Base-by-base conservation (phyloP, 2,797 vertebrate species). In the Nannoperca obscura region DNA sequence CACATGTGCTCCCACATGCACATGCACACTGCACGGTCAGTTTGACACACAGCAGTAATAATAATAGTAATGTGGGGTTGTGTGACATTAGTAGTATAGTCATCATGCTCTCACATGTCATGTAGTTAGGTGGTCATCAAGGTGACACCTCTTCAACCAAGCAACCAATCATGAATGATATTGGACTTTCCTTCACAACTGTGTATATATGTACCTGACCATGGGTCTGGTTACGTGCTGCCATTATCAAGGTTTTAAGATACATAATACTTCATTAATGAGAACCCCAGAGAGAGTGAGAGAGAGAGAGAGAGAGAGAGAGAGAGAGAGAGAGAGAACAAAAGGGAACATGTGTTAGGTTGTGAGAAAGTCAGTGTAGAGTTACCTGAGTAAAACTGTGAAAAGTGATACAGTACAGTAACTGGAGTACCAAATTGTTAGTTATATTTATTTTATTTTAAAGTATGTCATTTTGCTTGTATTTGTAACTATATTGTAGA, bases 21-120 rank as follows among this genome's bases (percentile, higher is more conserved):
- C 17, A 52, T 13, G 12, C 30, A 67, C 52, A 62, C 13, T 10
- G 12, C 24, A 14, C 3, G 36, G 38, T 55, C 60, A 32, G 42
- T 59, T 66, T 58, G 38, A 71, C 73, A 73, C 44, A 65, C 22
- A 17, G 4, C 81, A 65, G 78, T 80, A 38, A 14, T 50, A 84
- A 22, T 2, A 38, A 32, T 49, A 11, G 50, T 71, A 81, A 55
- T 61, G 8, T n/a, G 3, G 44, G 69, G 10, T 66, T 59, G 42
- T 73, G 32, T 49, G 71, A 75, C 58, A 62, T 42, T 34, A 34
- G 34, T 3, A 14, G 24, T 19, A 11, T 38, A 60, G 54, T 76
- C 58, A 52, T 73, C 40, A 58, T 11, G 2, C 47, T 50, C 58
- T 62, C 19, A 55, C 15, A 46, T 55, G 12, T 42, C 5, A 17